A percentile compares a stretch with the other conserved stretches of the same genome.
Evolutionary conservation across 2,888 invertebrate species (phyloP).

Genomic region (Celastrina argiolus): DNA sequence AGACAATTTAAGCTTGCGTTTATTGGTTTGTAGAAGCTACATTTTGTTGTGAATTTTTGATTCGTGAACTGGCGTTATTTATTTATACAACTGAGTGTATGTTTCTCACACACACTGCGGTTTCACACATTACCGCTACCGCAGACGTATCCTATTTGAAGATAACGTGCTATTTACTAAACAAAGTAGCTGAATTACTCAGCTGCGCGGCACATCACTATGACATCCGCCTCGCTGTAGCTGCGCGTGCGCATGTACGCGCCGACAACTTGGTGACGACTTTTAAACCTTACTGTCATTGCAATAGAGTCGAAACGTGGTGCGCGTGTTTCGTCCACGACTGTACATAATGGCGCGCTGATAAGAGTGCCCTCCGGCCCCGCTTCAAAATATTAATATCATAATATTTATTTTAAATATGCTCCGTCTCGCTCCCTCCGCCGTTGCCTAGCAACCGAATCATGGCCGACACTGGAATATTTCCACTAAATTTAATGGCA

Average conservation of each 20-base stretch:
- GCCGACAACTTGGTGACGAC: background rate
- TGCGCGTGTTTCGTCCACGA: background rate
- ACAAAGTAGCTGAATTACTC: background rate
- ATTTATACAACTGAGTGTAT: too few species aligned
- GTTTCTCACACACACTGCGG: too few species aligned
- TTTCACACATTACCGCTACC: background rate
- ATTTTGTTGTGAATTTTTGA: too few species aligned
- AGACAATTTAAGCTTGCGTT: too few species aligned
- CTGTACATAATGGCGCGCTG: constrained; percentile 24
- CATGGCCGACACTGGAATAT: background rate
- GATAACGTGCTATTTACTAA: background rate
- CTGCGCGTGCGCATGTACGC: background rate
- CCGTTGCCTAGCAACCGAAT: constrained; percentile 1
- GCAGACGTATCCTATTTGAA: background rate
- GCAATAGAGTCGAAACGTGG: background rate
- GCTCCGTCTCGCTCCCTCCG: constrained; percentile 22
- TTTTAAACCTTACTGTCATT: background rate
- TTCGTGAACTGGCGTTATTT: too few species aligned
- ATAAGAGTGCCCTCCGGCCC: constrained; percentile 39
- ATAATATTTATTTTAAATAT: constrained; percentile 37
- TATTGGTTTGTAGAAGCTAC: too few species aligned
- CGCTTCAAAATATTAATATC: constrained; percentile 42
- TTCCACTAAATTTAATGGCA: background rate
- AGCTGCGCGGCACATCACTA: constrained; percentile 6
- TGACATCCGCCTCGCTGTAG: background rate